These are phyloP conservation scores for Astropecten irregularis DNA, from an alignment of 53 echinoderm and acorn worm species.

Conservation along the genomic window DNA sequence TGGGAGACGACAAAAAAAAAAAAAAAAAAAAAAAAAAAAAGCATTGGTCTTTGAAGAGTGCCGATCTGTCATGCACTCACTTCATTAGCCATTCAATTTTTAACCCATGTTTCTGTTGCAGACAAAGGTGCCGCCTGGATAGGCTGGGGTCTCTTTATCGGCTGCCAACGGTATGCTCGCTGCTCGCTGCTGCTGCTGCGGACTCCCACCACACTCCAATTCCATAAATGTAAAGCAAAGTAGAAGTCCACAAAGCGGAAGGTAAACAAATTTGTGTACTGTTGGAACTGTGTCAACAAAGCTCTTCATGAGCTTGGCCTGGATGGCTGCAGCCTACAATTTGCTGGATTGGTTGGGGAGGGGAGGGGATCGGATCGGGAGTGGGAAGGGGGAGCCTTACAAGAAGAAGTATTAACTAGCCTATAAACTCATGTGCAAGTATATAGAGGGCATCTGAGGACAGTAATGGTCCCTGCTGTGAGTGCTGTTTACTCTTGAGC, in stretches of 20 bases:
- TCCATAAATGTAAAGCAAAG: slow-evolving; percentile 41
- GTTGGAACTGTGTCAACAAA: slow-evolving; percentile 39
- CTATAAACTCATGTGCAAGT: background rate
- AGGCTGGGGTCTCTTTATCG: background rate
- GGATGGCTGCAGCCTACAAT: slow-evolving; percentile 23
- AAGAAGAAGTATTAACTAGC: too few relatives aligned
- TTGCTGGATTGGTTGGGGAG: background rate
- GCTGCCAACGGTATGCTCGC: too few relatives aligned
- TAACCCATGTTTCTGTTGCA: slow-evolving; percentile 29
- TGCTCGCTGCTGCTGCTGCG: too few relatives aligned
- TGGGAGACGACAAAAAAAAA: background rate
- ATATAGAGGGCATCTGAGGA: slow-evolving; percentile 34
- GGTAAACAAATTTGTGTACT: slow-evolving; percentile 55
- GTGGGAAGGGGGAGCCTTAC: too few relatives aligned
- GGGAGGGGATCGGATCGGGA: too few relatives aligned
- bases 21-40: background rate
- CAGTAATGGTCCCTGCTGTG: background rate
- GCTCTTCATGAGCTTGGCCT: background rate
- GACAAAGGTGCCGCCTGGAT: slow-evolving; percentile 34
- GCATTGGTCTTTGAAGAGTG: slow-evolving; percentile 11
- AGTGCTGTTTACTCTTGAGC: slow-evolving; percentile 14
- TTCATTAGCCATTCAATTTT: slow-evolving; percentile 58
- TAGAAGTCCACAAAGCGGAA: slow-evolving; percentile 34
- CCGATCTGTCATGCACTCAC: slow-evolving; percentile 47
- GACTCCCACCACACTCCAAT: slow-evolving; percentile 15